Conservation (phyloP, 2,888 invertebrate species). For the Steinernema carpocapsae region DNA sequence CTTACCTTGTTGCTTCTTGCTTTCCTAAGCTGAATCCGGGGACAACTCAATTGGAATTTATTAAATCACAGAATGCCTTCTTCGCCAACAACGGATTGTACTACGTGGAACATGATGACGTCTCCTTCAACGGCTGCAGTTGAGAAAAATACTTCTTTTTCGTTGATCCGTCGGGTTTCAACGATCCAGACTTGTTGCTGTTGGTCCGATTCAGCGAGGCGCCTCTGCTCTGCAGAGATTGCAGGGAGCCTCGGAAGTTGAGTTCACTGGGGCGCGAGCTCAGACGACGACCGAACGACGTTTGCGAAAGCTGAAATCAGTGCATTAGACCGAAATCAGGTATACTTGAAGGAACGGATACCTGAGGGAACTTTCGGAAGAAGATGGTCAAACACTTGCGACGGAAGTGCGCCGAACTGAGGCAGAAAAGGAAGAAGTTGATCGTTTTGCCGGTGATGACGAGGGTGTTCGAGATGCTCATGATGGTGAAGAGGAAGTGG, state of each 20-base stretch:
- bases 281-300: conserved; percentile 46
- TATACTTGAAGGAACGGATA: conserved; percentile 28
- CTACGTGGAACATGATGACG: conserved; percentile 27
- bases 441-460: conserved; percentile 66
- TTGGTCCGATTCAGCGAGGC: conserved; percentile 28
- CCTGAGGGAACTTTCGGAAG: conserved; percentile 61
- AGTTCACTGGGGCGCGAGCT: conserved; percentile 33
- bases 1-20: too few relatives aligned
- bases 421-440: conserved; percentile 66
- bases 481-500: conserved; percentile 46
- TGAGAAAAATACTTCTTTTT: conserved; percentile 35
- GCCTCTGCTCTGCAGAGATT: conserved; percentile 29
- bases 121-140: conserved; percentile 38
- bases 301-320: conserved; percentile 50
- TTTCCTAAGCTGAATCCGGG: too few relatives aligned
- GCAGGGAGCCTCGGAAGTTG: conserved; percentile 35
- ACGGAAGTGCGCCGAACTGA: conserved; percentile 65
- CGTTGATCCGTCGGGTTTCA: background rate
- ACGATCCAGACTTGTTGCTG: conserved; percentile 14
- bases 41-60: too few relatives aligned
- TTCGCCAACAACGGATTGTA: background rate
- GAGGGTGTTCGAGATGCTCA: conserved; percentile 62
- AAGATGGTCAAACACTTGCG: conserved; percentile 59
- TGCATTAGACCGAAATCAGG: background rate
- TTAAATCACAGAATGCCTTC: background rate